These are phyloP conservation scores for Sebastes trivittatus DNA, from an alignment of 2,797 vertebrate genomes.

Conservation along the genomic window DNA sequence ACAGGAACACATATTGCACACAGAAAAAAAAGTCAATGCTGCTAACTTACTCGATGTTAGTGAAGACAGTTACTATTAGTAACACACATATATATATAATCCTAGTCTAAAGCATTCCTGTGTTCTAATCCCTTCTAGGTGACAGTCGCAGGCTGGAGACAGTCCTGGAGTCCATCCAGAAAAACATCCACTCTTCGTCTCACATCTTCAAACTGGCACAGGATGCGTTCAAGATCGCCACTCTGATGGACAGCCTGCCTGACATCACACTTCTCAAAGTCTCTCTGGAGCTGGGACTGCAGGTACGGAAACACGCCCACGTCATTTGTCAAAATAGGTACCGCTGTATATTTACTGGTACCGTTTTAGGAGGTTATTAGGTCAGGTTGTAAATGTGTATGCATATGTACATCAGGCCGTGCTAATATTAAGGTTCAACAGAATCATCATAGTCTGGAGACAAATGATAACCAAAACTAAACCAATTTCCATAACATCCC, in stretches of 20 bases:
- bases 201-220: conserved; percentile 99
- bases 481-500: not conserved
- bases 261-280: conserved; percentile 98
- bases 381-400: not conserved
- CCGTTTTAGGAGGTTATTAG: not conserved
- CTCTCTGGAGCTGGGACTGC: conserved; percentile 95
- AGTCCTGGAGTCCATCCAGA: conserved; percentile 98
- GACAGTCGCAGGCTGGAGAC: conserved; percentile 96
- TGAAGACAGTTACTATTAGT: not conserved
- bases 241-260: conserved; percentile 96
- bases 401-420: not conserved
- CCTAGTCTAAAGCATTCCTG: not conserved
- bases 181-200: conserved; percentile 98
- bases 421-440: not conserved
- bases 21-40: not conserved
- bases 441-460: not conserved
- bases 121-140: conserved; percentile 77
- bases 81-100: not conserved
- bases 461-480: not conserved
- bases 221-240: conserved; percentile 98
- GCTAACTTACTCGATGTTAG: not conserved
- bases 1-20: not conserved
- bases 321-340: not conserved
- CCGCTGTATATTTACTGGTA: not conserved
- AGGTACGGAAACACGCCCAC: conserved; percentile 81